Conservation (phyloP, 2,797 vertebrate genomes). For the Petrocephalus schoutedeni region DNA sequence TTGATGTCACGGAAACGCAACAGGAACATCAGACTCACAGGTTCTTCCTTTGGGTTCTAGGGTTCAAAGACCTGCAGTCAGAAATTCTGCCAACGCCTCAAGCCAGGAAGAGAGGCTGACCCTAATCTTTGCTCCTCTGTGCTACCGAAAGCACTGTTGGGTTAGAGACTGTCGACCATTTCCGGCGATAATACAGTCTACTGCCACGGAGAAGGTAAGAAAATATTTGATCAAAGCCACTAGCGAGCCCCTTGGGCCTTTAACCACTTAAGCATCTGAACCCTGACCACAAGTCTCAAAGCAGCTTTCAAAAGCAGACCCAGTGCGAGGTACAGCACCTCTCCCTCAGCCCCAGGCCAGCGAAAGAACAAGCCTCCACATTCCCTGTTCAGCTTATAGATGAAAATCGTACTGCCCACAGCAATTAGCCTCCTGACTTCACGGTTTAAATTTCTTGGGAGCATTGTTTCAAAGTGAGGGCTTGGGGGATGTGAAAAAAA, state of each 20-base stretch:
- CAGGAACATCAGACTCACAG: neutral
- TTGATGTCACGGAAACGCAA: neutral
- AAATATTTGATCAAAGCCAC: constrained; percentile 48
- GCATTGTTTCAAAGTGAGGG: neutral
- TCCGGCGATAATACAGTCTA: constrained; percentile 54
- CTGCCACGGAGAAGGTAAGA: constrained; percentile 47
- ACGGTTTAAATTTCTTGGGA: neutral
- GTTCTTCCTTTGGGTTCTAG: neutral
- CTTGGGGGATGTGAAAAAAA: neutral
- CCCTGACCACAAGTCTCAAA: constrained; percentile 33
- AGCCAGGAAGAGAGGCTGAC: neutral
- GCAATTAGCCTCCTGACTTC: neutral
- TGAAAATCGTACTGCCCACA: neutral
- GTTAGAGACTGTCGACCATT: constrained; percentile 41
- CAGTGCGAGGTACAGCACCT: neutral
- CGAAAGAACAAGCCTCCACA: neutral
- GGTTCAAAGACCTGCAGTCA: neutral
- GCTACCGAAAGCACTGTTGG: constrained; percentile 21
- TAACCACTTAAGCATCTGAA: constrained; percentile 41
- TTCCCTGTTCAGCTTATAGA: neutral
- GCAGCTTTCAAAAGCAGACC: constrained; percentile 34
- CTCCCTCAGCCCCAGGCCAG: neutral
- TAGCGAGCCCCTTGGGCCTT: constrained; percentile 36
- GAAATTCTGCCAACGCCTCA: neutral
- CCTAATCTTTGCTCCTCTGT: constrained; percentile 24